Evolutionary conservation across 2,888 invertebrate genomes (phyloP).

Genomic region (Trypoxylon attenuatum): DNA sequence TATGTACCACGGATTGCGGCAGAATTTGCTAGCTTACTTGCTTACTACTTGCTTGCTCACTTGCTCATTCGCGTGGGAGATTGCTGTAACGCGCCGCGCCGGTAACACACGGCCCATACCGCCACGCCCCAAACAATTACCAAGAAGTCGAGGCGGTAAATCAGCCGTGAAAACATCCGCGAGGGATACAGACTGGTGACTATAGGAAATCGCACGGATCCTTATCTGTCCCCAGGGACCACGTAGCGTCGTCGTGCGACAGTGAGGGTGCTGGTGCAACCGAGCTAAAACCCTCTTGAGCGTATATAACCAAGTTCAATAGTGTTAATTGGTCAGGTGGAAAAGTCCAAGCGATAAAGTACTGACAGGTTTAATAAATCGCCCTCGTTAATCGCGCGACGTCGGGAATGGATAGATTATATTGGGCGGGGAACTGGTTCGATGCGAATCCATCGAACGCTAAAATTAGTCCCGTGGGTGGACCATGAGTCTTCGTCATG

Average conservation of each 20-base stretch:
- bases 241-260: not conserved
- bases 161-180: slow-evolving; percentile 53
- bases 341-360: not conserved
- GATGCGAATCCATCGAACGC: slow-evolving; percentile 8
- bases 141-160: slow-evolving; percentile 55
- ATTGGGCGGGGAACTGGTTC: not conserved
- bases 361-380: not conserved
- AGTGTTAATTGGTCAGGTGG: not conserved
- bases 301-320: too few relatives aligned
- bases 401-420: not conserved
- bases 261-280: not conserved
- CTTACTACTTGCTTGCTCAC: too few relatives aligned
- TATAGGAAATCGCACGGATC: slow-evolving; percentile 20
- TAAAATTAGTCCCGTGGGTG: slow-evolving; percentile 31
- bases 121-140: slow-evolving; percentile 70
- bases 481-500: slow-evolving; percentile 38
- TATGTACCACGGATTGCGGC: too few relatives aligned
- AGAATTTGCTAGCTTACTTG: too few relatives aligned
- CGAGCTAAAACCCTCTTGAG: too few relatives aligned
- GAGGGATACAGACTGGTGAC: not conserved
- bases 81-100: slow-evolving; percentile 56
- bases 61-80: slow-evolving; percentile 64
- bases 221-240: slow-evolving; percentile 3
- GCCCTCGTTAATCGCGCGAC: not conserved
- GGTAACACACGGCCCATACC: slow-evolving; percentile 41